Conservation (phyloP, 2,888 invertebrate genomes). For the Ichneumon xanthorius region DNA sequence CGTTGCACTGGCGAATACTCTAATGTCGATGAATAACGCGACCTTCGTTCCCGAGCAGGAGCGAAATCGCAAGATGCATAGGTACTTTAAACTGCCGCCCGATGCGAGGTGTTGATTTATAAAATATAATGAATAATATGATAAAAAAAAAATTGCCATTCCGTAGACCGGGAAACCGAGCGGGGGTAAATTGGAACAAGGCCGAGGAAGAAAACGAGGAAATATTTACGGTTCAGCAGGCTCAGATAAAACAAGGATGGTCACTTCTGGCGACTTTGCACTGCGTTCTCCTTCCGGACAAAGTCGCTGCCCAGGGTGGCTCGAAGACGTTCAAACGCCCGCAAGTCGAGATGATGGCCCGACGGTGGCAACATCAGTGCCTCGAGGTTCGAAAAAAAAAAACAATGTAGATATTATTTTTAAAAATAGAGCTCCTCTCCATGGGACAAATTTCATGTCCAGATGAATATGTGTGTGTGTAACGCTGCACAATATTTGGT, state of each 20-base stretch:
- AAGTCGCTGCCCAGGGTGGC: conserved; percentile 90
- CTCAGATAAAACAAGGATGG: conserved; percentile 99
- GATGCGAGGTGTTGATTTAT: not conserved
- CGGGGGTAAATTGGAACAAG: conserved; percentile 89
- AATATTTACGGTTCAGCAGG: conserved; percentile 93
- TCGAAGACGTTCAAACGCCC: conserved; percentile 96
- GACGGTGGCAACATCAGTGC: conserved; percentile 99
- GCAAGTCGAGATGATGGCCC: conserved; percentile 98
- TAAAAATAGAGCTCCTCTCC: not conserved
- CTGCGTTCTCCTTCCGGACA: conserved; percentile 97
- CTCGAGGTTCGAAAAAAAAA: conserved; percentile 89
- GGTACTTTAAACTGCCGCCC: conserved; percentile 83
- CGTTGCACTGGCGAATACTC: conserved; percentile 97
- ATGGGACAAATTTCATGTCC: not conserved
- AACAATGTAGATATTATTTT: not conserved
- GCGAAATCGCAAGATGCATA: conserved; percentile 91
- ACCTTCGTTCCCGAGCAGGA: conserved; percentile 96
- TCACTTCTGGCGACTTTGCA: conserved; percentile 97
- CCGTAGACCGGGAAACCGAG: conserved; percentile 88
- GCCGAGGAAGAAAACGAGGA: conserved; percentile 94
- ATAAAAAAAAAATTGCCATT: not conserved
- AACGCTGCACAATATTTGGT: too few species aligned
- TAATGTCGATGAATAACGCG: conserved; percentile 99
- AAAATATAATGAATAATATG: not conserved
- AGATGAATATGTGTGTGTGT: too few species aligned